Percentiles rank a stretch among this genome's conserved stretches.
Conservation (phyloP, 2,113 vertebrate genomes). For the Macrotis lagotis region DNA sequence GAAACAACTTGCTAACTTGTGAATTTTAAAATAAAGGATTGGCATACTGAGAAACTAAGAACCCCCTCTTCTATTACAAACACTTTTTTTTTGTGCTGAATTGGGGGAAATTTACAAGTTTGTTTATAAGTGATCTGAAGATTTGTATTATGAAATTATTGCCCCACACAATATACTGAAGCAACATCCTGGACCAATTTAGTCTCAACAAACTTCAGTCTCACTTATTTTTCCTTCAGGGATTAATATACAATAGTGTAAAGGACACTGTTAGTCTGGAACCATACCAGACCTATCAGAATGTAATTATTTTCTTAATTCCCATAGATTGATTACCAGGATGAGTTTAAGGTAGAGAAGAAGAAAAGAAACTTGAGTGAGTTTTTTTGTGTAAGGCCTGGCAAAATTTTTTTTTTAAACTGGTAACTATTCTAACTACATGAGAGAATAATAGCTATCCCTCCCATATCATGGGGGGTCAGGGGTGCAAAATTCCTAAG, state of each 20-base stretch:
- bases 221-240: neutral
- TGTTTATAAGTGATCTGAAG: neutral
- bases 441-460: neutral
- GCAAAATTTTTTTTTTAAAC: neutral
- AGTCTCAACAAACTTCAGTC: neutral
- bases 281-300: neutral
- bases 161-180: neutral
- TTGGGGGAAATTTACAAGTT: neutral
- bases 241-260: neutral
- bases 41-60: neutral
- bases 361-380: neutral
- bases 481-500: too few relatives aligned
- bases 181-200: neutral
- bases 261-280: neutral
- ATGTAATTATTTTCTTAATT: neutral
- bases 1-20: neutral
- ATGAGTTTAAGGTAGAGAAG: neutral
- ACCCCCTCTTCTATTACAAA: neutral
- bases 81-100: neutral
- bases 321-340: neutral
- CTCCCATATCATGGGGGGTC: neutral
- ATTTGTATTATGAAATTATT: neutral
- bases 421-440: neutral
- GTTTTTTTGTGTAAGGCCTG: neutral
- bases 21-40: neutral